Evolutionary conservation across 1,140 invertebrate species (phyloP), one percentile per base, ranked within the genome.

Genomic region (Sminthurinus signatus): DNA sequence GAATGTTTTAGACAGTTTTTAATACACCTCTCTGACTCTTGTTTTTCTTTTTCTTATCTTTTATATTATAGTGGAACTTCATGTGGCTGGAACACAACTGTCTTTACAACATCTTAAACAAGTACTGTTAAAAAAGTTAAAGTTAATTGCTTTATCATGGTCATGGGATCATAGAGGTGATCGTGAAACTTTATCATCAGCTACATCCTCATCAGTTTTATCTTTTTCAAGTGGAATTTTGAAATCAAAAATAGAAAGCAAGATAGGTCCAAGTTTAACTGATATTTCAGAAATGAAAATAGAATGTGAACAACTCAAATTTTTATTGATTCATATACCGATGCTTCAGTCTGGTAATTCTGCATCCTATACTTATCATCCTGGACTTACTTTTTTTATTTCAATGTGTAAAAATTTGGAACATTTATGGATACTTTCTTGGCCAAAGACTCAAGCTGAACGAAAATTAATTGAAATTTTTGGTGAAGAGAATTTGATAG

Each of bases 371-470:
- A 28, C 54, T n/a, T 52, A 44, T 2, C 54, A 55, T 28, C 31
- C 61, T 15, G 55, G 54, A 17, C 31, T 64, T 10, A 56, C 29
- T 17, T 60, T 52, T 51, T 36, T 65, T 25, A 55, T 65, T 5
- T 59, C 63, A 2, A 23, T 57, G 12, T 65, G 63, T 44, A 31
- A n/a, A 15, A 60, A 60, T 31, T 39, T 65, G 48, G 56, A 65
- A 46, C 21, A 60, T 19, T 42, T 65, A 15, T 65, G 54, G 54
- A 28, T 65, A 3, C 2, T 65, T 17, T 36, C 42, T 19, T 65
- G 63, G 63, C 63, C 63, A 3, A 60, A 60, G 21, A 60, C 29
- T 25, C 21, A 46, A 10, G 32, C 36, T 12, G 63, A 65, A 29
- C 28, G 63, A 44, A 56, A 42, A 28, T 8, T 56, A 17, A 39